Evolutionary conservation across 2,797 vertebrate species (phyloP).

Genomic region (Dendrocincla fuliginosa): DNA sequence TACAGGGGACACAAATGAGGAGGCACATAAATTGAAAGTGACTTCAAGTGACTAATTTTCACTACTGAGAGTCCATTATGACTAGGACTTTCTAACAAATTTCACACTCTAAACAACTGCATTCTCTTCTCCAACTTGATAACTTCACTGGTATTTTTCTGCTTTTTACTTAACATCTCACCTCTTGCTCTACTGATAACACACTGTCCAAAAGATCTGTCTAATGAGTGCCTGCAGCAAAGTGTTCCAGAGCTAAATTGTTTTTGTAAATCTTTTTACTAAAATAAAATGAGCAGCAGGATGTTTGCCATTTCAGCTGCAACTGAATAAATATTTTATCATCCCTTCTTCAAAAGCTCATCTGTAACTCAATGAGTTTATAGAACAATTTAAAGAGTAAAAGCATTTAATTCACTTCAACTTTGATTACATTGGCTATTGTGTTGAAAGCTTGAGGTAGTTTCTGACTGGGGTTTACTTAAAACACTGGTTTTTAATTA

Average conservation of each 20-base stretch:
- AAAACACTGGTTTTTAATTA: slow-evolving; percentile 13
- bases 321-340: slow-evolving; percentile 58
- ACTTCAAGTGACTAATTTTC: neutral
- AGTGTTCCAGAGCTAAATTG: neutral
- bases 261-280: slow-evolving; percentile 16
- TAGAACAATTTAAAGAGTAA: neutral
- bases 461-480: neutral
- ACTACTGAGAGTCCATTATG: neutral
- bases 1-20: neutral
- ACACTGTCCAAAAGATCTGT: neutral
- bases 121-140: neutral
- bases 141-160: neutral
- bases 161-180: slow-evolving; percentile 8
- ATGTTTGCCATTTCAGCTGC: slow-evolving; percentile 29
- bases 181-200: slow-evolving; percentile 17
- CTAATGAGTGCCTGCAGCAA: slow-evolving; percentile 15
- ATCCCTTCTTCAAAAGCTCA: neutral
- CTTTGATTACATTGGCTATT: neutral
- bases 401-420: slow-evolving; percentile 22
- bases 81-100: neutral
- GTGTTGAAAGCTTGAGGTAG: neutral
- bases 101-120: neutral
- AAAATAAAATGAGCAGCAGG: neutral
- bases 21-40: neutral
- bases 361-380: neutral